A percentile compares a stretch with the other conserved stretches of the same genome.
phyloP scores from a whole-genome alignment of 2,797 vertebrate genomes.

The Mycteria americana region DNA sequence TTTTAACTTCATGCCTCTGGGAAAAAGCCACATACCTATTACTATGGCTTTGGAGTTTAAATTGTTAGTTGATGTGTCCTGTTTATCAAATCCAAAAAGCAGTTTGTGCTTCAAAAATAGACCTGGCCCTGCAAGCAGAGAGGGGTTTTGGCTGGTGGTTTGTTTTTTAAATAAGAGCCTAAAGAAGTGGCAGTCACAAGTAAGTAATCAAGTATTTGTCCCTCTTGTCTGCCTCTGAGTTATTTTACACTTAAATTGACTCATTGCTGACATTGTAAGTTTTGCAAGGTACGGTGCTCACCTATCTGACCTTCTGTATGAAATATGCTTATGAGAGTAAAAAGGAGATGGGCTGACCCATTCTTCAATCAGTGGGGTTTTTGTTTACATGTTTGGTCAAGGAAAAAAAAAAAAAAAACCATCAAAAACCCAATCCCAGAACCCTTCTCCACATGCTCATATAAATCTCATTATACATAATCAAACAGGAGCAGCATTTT shows the following conservation, averaged over 20 bases:
- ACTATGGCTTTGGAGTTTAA: constrained; percentile 37
- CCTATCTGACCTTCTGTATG: not conserved
- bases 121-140: not conserved
- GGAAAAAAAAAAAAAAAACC: not conserved
- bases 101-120: constrained; percentile 45
- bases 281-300: not conserved
- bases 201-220: constrained; percentile 3
- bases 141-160: not conserved
- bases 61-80: constrained; percentile 34
- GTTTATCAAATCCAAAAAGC: constrained; percentile 38
- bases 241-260: not conserved
- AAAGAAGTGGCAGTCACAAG: not conserved
- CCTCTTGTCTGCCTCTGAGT: not conserved
- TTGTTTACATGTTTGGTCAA: not conserved
- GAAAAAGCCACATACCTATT: constrained; percentile 48
- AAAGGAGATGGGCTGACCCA: not conserved
- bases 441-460: not conserved
- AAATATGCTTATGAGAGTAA: not conserved
- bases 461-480: constrained; percentile 2
- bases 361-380: not conserved
- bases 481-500: not conserved
- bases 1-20: constrained; percentile 27
- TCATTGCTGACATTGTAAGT: not conserved
- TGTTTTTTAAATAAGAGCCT: constrained; percentile 18
- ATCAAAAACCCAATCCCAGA: not conserved